A percentile compares a stretch with the other conserved stretches of the same genome.
These are phyloP conservation scores for Habropoda laboriosa DNA, from an alignment of 1,140 invertebrate species.

Conservation along the genomic window DNA sequence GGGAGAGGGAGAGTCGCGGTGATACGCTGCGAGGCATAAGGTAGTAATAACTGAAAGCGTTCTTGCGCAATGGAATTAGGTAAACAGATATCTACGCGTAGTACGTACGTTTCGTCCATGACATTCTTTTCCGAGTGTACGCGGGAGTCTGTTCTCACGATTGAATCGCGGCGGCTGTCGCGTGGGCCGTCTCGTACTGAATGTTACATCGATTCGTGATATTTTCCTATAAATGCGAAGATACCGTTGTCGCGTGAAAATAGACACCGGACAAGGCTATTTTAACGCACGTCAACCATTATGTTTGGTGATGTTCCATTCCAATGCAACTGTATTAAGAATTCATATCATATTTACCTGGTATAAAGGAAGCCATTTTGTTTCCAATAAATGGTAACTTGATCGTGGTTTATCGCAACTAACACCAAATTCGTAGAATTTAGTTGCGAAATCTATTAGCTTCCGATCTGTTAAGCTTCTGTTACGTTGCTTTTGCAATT, in stretches of 20 bases:
- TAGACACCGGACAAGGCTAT: neutral
- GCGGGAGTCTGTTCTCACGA: constrained; percentile 23
- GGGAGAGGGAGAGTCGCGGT: too few relatives aligned
- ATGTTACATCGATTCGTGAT: constrained; percentile 23
- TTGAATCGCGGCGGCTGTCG: constrained; percentile 17
- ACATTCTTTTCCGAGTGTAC: constrained; percentile 34
- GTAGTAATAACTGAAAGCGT: constrained; percentile 19
- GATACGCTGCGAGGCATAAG: neutral
- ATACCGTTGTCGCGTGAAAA: neutral
- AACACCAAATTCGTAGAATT: neutral
- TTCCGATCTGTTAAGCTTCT: neutral
- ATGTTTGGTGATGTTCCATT: neutral
- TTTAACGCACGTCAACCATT: neutral
- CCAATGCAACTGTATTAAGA: neutral
- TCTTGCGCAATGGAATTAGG: constrained; percentile 33
- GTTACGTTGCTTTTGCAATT: neutral
- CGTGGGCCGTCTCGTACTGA: constrained; percentile 31
- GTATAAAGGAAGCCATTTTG: neutral
- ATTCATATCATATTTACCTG: neutral
- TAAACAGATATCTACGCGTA: constrained; percentile 37
- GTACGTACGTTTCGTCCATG: constrained; percentile 34
- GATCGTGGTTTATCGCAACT: neutral
- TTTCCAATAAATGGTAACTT: neutral
- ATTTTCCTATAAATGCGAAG: neutral
- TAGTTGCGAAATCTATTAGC: neutral